Conservation (phyloP, 2,797 vertebrate genomes). For the Aphelocoma californica region DNA sequence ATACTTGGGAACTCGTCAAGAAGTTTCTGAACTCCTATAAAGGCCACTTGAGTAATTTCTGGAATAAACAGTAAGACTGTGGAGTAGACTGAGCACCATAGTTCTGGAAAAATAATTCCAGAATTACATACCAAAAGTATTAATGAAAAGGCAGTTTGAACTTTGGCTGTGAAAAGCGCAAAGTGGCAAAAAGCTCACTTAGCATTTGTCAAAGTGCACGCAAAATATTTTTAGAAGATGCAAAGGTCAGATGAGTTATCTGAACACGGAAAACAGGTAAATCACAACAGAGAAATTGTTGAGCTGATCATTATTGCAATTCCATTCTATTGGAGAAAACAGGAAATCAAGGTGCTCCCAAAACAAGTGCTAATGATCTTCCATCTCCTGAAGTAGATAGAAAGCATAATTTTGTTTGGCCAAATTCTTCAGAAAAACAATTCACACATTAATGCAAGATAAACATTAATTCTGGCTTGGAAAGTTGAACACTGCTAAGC, state of each 20-base stretch:
- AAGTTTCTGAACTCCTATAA: conserved; percentile 23
- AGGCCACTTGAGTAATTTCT: conserved; percentile 33
- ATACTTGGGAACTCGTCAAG: conserved; percentile 59
- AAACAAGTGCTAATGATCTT: not conserved
- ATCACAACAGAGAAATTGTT: not conserved
- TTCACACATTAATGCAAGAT: not conserved
- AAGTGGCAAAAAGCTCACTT: not conserved
- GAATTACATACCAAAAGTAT: not conserved
- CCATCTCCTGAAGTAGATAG: not conserved
- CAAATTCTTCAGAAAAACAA: not conserved
- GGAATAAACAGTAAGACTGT: conserved; percentile 1
- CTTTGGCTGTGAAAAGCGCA: not conserved
- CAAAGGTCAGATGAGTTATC: not conserved
- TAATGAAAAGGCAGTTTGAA: not conserved
- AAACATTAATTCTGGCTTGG: not conserved
- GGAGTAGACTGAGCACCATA: not conserved
- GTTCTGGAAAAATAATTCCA: conserved; percentile 4
- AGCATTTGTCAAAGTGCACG: not conserved
- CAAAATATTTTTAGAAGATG: not conserved
- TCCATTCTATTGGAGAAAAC: not conserved
- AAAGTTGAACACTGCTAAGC: not conserved
- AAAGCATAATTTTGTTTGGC: not conserved
- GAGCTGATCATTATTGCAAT: not conserved
- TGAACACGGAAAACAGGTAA: not conserved
- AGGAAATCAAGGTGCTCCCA: not conserved